Evolutionary conservation across 1,140 invertebrate species (phyloP), one percentile per base, ranked within the genome.

Genomic region (Leguminivora glycinivorella): DNA sequence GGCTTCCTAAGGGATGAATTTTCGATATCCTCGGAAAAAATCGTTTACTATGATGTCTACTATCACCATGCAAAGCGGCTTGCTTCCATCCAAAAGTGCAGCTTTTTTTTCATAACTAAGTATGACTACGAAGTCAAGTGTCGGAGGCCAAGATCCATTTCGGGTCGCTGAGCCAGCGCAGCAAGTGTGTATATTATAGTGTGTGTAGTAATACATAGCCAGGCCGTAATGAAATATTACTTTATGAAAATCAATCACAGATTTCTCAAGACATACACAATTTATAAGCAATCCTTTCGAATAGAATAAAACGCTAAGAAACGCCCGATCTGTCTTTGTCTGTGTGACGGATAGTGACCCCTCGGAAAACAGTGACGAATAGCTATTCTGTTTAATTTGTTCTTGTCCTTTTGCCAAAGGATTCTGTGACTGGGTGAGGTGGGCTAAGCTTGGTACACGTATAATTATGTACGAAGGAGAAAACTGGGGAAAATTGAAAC

Each of bases 261-360:
- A 22, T 10, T 10, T 22, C 47, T 52, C 5, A 52, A 52, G 47
- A 52, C 19, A 52, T 52, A 52, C 47, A 52, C 22, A 22, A 52
- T 52, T 52, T 52, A 52, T 52, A 22, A 52, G 47, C 17, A 52
- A 52, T 52, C 47, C 47, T 52, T 52, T 52, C 47, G 7, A 52
- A 52, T 52, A 6, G 19, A 52, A 52, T 22, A 52, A 43, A 52
- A 22, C 22, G 47, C 19, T 52, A 52, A 43, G 40, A 17, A 43
- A 52, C 19, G 2, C 2, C 17, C 47, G 17, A 52, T 52, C 47
- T 10, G 47, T 52, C 47, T 52, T 22, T 52, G 47, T 52, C 47
- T 19, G 47, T 10, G 47, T 52, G 47, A 52, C 47, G 47, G 47
- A 17, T 47, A 52, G 47, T 52, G 47, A 52, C 47, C 47, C 47